A percentile compares a stretch with the other conserved stretches of the same genome.
phyloP scores from a whole-genome alignment of 2,113 vertebrate genomes.

The Xenotilapia flavipinnis region DNA sequence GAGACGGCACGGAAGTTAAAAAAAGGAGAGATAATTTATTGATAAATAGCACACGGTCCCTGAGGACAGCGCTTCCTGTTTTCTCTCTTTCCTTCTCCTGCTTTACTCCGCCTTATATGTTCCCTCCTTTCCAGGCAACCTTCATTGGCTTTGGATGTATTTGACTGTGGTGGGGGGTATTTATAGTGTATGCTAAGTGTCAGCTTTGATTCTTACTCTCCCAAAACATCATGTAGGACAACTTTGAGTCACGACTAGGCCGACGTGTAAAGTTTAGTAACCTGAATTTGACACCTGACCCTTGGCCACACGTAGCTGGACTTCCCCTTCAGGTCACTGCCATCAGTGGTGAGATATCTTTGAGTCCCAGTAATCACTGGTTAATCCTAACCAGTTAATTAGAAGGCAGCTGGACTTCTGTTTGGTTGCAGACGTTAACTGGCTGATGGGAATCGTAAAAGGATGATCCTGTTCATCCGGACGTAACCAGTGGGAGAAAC shows the following conservation, averaged over 20 bases:
- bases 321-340: background rate
- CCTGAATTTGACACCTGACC: background rate
- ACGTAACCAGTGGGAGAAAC: background rate
- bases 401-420: background rate
- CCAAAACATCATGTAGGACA: background rate
- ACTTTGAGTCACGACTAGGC: background rate
- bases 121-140: background rate
- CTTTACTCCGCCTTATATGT: background rate
- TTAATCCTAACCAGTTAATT: background rate
- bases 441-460: background rate
- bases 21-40: slow-evolving; percentile 72
- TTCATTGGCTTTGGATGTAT: background rate
- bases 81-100: background rate
- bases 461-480: background rate
- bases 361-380: background rate
- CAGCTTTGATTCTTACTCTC: background rate
- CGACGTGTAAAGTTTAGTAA: background rate
- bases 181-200: background rate
- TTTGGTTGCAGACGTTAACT: accelerated
- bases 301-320: background rate
- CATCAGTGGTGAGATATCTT: background rate
- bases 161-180: background rate
- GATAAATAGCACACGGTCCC: slow-evolving; percentile 75
- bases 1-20: slow-evolving; percentile 48
- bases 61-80: slow-evolving; percentile 53